phyloP scores from a whole-genome alignment of 2,888 invertebrate genomes.

The Nephrotoma appendiculata region DNA sequence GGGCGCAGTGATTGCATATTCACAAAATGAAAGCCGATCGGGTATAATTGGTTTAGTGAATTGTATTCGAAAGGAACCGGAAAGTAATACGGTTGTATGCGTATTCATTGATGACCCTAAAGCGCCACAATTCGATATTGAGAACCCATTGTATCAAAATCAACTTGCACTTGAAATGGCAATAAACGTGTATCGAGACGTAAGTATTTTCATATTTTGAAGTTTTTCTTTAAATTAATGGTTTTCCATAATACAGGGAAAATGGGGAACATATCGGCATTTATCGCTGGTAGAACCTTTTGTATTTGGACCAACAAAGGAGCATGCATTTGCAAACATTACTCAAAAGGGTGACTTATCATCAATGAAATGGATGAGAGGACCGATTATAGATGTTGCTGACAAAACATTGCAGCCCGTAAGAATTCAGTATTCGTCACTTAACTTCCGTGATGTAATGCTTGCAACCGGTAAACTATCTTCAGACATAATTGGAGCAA shows the following conservation, averaged over 20 bases:
- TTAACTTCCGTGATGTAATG: constrained; percentile 95
- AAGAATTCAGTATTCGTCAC: constrained; percentile 55
- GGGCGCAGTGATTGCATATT: constrained; percentile 35
- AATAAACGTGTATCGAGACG: constrained; percentile 57
- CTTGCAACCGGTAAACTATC: constrained; percentile 80
- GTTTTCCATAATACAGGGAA: constrained; percentile 19
- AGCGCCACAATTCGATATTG: constrained; percentile 50
- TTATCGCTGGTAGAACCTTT: constrained; percentile 41
- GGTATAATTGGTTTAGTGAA: constrained; percentile 84
- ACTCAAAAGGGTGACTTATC: constrained; percentile 72
- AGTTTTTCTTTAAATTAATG: neutral
- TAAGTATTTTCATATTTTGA: constrained; percentile 17
- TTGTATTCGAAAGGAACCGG: constrained; percentile 68
- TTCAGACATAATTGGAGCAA: constrained; percentile 60
- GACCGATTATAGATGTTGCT: constrained; percentile 36
- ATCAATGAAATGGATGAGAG: constrained; percentile 72
- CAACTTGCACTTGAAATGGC: constrained; percentile 61
- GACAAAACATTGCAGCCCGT: constrained; percentile 37
- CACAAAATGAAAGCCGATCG: constrained; percentile 49
- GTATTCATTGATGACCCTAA: constrained; percentile 46
- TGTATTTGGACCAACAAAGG: constrained; percentile 29
- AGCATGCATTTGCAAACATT: constrained; percentile 66
- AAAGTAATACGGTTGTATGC: constrained; percentile 47
- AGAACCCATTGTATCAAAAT: constrained; percentile 45
- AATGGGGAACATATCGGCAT: constrained; percentile 74